phyloP scores from a whole-genome alignment of 2,113 vertebrate species.

The Eulemur rufifrons region DNA sequence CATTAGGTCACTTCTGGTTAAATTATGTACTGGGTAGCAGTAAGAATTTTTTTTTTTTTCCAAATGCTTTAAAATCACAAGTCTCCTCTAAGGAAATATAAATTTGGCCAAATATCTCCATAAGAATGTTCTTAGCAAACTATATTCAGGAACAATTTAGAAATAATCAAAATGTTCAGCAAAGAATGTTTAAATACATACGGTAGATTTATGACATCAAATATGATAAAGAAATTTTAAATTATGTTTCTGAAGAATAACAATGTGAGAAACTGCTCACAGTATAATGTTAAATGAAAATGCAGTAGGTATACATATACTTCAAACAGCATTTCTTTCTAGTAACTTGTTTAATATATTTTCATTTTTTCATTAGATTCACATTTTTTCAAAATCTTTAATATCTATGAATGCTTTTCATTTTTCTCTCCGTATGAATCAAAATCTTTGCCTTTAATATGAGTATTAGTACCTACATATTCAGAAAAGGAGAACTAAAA shows the following conservation, averaged over 20 bases:
- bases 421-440: neutral
- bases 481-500: neutral
- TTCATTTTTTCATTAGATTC: neutral
- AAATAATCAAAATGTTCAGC: neutral
- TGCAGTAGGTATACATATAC: neutral
- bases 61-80: neutral
- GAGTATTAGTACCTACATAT: neutral
- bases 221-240: neutral
- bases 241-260: neutral
- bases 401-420: neutral
- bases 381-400: neutral
- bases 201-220: neutral
- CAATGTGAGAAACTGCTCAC: neutral
- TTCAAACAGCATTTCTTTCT: neutral
- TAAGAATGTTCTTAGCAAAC: neutral
- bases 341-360: neutral
- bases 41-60: neutral
- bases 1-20: neutral
- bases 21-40: neutral
- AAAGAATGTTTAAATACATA: neutral
- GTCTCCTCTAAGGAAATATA: neutral
- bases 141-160: neutral
- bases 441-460: neutral
- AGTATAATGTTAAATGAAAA: neutral
- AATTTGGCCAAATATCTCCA: neutral